Conservation (phyloP, 2,113 vertebrate genomes). For the Phodopus roborovskii region DNA sequence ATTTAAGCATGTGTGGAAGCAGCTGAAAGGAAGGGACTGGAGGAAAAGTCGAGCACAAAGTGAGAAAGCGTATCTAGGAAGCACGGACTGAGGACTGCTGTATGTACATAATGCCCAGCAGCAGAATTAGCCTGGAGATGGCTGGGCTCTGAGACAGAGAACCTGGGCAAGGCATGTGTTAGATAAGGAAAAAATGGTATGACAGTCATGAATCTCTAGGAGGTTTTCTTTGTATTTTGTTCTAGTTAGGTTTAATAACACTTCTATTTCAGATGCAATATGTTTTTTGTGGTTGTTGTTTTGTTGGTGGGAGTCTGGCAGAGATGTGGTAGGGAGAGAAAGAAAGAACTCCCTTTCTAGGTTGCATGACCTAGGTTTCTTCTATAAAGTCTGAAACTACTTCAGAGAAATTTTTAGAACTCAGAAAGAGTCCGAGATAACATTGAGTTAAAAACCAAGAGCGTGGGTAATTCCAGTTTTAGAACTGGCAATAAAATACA, state of each 20-base stretch:
- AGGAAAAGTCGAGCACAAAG: neutral
- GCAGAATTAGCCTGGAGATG: neutral
- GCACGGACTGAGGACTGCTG: fast-evolving
- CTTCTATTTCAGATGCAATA: neutral
- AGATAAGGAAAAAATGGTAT: neutral
- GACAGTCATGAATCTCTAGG: neutral
- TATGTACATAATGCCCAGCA: neutral
- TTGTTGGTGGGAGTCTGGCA: neutral
- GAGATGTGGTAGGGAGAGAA: neutral
- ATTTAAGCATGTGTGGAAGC: neutral
- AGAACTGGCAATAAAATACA: neutral
- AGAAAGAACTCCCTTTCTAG: neutral
- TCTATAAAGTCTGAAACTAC: neutral
- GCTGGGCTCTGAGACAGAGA: neutral
- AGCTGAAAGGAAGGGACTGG: neutral
- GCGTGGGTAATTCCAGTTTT: neutral
- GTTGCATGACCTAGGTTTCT: neutral
- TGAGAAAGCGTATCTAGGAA: neutral
- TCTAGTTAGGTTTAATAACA: neutral
- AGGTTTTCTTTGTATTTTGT: neutral
- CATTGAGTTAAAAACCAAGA: neutral
- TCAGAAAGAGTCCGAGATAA: neutral
- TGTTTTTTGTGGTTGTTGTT: neutral
- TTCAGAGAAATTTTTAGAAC: neutral
- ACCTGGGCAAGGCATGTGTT: neutral